phyloP scores from a whole-genome alignment of 2,888 invertebrate species.

The Steromphala cineraria region DNA sequence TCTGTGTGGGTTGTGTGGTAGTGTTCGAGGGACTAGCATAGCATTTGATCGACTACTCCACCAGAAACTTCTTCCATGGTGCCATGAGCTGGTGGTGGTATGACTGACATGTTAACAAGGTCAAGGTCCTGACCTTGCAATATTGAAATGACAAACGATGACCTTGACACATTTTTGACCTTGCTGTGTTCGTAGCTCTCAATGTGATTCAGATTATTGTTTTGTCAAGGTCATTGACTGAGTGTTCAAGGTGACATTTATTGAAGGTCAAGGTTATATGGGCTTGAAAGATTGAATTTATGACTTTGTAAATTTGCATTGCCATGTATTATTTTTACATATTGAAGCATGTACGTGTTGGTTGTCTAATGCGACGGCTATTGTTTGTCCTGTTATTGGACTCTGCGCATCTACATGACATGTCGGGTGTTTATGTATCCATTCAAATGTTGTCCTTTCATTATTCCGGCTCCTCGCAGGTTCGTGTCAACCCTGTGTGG shows the following conservation, averaged over 20 bases:
- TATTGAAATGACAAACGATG: not conserved
- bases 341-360: constrained; percentile 17
- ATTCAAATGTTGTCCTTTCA: constrained; percentile 11
- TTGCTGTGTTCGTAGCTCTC: constrained; percentile 11
- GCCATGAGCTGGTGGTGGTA: constrained; percentile 17
- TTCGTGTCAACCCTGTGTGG: not conserved
- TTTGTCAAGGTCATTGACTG: not conserved
- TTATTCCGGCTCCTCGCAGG: constrained; percentile 5
- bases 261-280: not conserved
- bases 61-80: constrained; percentile 12
- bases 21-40: not conserved
- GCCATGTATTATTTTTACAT: constrained; percentile 19
- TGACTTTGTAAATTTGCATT: constrained; percentile 11
- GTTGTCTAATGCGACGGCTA: not conserved
- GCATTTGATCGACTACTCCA: not conserved
- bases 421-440: not conserved
- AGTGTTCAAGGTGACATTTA: not conserved
- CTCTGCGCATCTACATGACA: constrained; percentile 12
- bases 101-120: not conserved
- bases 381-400: not conserved
- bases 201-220: constrained; percentile 14
- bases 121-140: constrained; percentile 2
- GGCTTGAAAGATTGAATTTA: constrained; percentile 9
- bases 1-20: constrained; percentile 11
- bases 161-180: not conserved